Evolutionary conservation across 2,888 invertebrate species (phyloP).

Genomic region (Acheta domesticus): DNA sequence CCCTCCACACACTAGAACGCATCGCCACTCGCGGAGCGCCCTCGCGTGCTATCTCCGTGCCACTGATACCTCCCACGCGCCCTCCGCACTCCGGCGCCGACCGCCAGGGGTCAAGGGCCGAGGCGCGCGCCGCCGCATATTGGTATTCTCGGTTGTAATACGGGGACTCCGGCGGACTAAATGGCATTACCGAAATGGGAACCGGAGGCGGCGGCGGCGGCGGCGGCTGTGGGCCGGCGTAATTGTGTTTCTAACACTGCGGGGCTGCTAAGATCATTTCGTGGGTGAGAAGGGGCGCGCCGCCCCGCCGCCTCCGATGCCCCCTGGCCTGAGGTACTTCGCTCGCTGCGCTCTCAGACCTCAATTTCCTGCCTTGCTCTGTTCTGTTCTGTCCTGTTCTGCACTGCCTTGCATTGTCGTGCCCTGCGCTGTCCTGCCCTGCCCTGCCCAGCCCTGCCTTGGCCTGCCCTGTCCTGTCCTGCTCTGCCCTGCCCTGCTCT

Average conservation of each 20-base stretch:
- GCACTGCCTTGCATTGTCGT: no score
- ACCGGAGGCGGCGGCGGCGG: not conserved
- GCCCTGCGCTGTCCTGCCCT: no score
- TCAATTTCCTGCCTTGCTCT: no score
- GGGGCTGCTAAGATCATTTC: not conserved
- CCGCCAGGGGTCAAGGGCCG: not conserved
- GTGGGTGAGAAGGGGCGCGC: no score
- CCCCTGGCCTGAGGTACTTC: no score
- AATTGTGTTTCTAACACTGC: conserved; percentile 18
- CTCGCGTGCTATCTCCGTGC: not conserved
- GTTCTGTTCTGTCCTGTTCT: no score
- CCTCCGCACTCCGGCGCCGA: not conserved
- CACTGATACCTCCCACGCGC: not conserved
- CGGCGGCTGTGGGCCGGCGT: not conserved
- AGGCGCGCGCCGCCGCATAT: not conserved
- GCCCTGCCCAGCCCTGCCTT: no score
- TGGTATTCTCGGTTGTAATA: conserved; percentile 10
- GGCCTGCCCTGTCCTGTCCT: no score
- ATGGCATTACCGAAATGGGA: conserved; percentile 18
- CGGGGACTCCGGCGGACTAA: not conserved
- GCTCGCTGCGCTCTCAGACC: no score
- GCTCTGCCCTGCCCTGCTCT: no score
- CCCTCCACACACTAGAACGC: no score
- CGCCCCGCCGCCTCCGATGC: no score
- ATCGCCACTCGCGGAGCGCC: not conserved